phyloP scores from a whole-genome alignment of 2,797 vertebrate species.

The Lutjanus argentimaculatus region DNA sequence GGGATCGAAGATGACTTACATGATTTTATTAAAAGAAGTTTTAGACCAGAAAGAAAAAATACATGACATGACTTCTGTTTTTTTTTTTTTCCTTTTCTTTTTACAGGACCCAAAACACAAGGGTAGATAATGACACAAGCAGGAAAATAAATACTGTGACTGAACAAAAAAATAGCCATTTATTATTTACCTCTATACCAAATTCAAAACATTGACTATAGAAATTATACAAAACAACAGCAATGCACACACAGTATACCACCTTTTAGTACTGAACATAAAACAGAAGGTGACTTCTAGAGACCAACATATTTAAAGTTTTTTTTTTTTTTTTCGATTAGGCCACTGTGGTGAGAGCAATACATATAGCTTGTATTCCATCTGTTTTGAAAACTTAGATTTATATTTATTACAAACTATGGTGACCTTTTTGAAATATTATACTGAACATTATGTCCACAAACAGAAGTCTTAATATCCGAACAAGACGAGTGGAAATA shows the following conservation, averaged over 20 bases:
- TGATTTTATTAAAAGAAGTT: conserved; percentile 79
- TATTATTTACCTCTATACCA: conserved; percentile 68
- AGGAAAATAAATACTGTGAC: conserved; percentile 53
- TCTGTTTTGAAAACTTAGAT: conserved; percentile 77
- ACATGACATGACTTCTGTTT: conserved; percentile 29
- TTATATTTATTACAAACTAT: conserved; percentile 80
- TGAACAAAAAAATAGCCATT: conserved; percentile 52
- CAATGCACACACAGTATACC: conserved; percentile 47
- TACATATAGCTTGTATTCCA: conserved; percentile 83
- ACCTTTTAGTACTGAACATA: conserved; percentile 65
- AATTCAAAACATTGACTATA: conserved; percentile 59
- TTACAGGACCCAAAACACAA: conserved; percentile 52
- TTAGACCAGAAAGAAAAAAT: conserved; percentile 55
- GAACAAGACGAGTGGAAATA: conserved; percentile 19
- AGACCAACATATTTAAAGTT: conserved; percentile 52
- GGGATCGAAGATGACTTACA: conserved; percentile 32
- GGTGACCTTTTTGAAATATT: conserved; percentile 62
- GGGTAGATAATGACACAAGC: conserved; percentile 54
- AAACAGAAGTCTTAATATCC: conserved; percentile 17
- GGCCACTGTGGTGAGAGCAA: conserved; percentile 91
- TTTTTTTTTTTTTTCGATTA: conserved; percentile 78
- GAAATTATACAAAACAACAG: conserved; percentile 67
- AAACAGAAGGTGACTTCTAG: conserved; percentile 68
- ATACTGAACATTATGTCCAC: conserved; percentile 61
- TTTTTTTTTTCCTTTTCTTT: conserved; percentile 34